Evolutionary conservation across 2,888 invertebrate genomes (phyloP).

Genomic region (Abrostola tripartita): DNA sequence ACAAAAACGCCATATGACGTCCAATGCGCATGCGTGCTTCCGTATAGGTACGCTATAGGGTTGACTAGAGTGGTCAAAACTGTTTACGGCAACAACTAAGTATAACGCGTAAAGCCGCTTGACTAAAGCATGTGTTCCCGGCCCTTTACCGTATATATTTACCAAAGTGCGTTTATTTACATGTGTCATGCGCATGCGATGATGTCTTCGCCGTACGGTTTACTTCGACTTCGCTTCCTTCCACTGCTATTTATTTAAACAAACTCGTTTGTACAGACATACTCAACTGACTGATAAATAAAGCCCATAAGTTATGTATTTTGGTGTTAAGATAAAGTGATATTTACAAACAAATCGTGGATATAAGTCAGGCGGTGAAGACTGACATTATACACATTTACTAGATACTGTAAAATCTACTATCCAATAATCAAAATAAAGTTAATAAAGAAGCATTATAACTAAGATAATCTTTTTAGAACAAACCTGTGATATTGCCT

Average conservation of each 20-base stretch:
- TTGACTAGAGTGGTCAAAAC: not conserved
- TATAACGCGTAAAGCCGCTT: not conserved
- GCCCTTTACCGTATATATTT: constrained; percentile 41
- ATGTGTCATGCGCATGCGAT: constrained; percentile 55
- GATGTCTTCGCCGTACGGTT: constrained; percentile 47
- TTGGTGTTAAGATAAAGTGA: constrained; percentile 29
- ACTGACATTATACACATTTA: constrained; percentile 28
- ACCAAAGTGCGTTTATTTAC: constrained; percentile 68
- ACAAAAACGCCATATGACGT: not conserved
- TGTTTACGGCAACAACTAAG: not conserved
- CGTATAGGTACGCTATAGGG: not conserved
- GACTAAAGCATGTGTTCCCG: constrained; percentile 22
- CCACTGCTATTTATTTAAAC: constrained; percentile 62
- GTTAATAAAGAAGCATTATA: not conserved
- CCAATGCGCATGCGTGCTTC: no score
- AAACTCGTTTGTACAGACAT: constrained; percentile 27
- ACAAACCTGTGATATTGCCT: not conserved
- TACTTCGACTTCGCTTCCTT: constrained; percentile 57
- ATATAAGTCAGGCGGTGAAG: constrained; percentile 19
- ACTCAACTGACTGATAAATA: constrained; percentile 41
- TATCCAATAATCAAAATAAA: not conserved
- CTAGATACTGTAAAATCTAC: constrained; percentile 15
- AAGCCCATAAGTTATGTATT: constrained; percentile 35
- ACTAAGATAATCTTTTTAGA: not conserved
- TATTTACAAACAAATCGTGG: constrained; percentile 31